Conservation (phyloP, 2,113 vertebrate genomes). For the Callionymus lyra region DNA sequence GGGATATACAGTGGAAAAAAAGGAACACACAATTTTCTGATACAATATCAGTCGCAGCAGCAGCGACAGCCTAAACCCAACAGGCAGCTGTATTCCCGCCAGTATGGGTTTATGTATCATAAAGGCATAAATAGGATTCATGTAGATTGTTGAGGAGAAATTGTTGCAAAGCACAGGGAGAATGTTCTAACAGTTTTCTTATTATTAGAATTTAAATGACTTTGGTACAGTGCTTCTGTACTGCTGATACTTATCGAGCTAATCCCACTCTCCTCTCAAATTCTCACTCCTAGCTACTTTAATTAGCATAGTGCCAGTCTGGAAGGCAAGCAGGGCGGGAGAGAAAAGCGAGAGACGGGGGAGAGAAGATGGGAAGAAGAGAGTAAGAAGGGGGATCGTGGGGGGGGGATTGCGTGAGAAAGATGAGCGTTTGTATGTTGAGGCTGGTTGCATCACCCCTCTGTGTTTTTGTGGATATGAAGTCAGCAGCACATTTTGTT, state of each 20-base stretch:
- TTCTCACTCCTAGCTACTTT: slow-evolving; percentile 69
- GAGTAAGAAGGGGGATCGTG: slow-evolving; percentile 4
- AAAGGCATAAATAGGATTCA: slow-evolving; percentile 75
- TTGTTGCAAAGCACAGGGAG: slow-evolving; percentile 65
- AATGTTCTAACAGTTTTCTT: slow-evolving; percentile 72
- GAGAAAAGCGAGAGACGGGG: slow-evolving; percentile 17
- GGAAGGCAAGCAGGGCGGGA: slow-evolving; percentile 54
- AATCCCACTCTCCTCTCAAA: slow-evolving; percentile 71
- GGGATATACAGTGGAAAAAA: slow-evolving; percentile 16
- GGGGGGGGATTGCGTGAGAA: slow-evolving; percentile 51
- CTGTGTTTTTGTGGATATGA: slow-evolving; percentile 54
- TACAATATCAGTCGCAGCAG: slow-evolving; percentile 31
- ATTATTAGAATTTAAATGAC: slow-evolving; percentile 76
- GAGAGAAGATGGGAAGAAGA: slow-evolving; percentile 15
- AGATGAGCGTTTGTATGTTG: slow-evolving; percentile 62
- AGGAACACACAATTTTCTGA: slow-evolving; percentile 33
- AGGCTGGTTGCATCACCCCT: slow-evolving; percentile 58
- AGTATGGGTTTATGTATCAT: slow-evolving; percentile 61
- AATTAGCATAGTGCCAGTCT: slow-evolving; percentile 73
- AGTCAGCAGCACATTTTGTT: slow-evolving; percentile 63
- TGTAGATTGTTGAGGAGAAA: slow-evolving; percentile 66
- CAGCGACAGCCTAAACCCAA: slow-evolving; percentile 53
- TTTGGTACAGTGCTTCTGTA: slow-evolving; percentile 70
- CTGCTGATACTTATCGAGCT: slow-evolving; percentile 72
- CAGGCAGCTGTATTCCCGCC: slow-evolving; percentile 58